Conservation (phyloP, 2,113 vertebrate species). For the Salvelinus sp. region DNA sequence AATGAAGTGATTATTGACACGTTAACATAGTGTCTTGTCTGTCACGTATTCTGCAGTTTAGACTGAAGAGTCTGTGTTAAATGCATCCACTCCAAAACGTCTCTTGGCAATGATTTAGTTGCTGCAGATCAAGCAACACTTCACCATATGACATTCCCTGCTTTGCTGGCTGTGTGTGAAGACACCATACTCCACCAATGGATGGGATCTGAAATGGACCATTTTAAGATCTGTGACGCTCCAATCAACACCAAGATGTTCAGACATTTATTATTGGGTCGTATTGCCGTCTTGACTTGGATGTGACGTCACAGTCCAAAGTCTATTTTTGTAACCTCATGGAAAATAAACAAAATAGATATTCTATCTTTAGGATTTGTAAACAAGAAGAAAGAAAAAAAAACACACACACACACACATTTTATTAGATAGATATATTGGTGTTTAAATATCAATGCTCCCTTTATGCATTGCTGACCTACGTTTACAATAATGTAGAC, state of each 20-base stretch:
- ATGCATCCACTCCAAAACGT: constrained; percentile 53
- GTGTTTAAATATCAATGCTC: constrained; percentile 20
- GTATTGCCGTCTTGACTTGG: constrained; percentile 33
- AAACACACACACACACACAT: too few relatives aligned
- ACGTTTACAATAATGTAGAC: background rate
- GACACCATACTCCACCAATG: constrained; percentile 64
- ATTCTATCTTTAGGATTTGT: constrained; percentile 30
- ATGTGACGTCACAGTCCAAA: constrained; percentile 52
- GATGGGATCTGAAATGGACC: constrained; percentile 69
- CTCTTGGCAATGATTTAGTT: constrained; percentile 67
- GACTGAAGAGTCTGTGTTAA: constrained; percentile 55
- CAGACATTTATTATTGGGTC: constrained; percentile 66
- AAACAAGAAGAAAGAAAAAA: constrained; percentile 28
- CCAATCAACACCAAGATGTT: constrained; percentile 74
- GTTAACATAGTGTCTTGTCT: background rate
- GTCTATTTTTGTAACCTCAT: constrained; percentile 8
- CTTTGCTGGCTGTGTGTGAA: constrained; percentile 73
- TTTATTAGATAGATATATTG: background rate
- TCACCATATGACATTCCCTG: constrained; percentile 71
- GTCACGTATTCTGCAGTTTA: constrained; percentile 40
- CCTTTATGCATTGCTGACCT: constrained; percentile 6
- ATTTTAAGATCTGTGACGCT: constrained; percentile 59
- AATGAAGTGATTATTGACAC: constrained; percentile 11
- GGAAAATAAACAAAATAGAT: constrained; percentile 1
- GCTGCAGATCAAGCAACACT: constrained; percentile 71